Evolutionary conservation across 2,113 vertebrate species (phyloP).

Genomic region (Hepsetus odoe): DNA sequence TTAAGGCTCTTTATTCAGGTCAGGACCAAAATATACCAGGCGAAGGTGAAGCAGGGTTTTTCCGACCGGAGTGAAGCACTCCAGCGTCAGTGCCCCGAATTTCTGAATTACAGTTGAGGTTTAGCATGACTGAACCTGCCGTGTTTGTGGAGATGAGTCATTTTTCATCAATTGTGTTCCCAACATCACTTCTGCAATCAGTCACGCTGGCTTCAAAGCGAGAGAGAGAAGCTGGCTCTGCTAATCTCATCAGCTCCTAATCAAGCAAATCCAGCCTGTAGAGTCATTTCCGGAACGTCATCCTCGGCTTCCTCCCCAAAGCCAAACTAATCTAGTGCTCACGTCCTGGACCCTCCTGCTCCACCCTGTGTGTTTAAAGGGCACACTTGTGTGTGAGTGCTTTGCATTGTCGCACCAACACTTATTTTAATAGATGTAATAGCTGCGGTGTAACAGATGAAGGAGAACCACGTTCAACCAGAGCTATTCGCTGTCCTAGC

Average conservation of each 20-base stretch:
- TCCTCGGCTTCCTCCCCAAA: slow-evolving; percentile 54
- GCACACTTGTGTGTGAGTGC: too few relatives aligned
- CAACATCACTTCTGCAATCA: slow-evolving; percentile 20
- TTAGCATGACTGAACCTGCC: too few relatives aligned
- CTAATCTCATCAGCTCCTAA: slow-evolving; percentile 65
- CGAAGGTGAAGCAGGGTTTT: not conserved
- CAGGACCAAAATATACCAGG: not conserved
- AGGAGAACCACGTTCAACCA: too few relatives aligned
- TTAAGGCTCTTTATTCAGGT: not conserved
- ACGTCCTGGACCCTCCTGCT: not conserved
- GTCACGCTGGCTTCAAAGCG: slow-evolving; percentile 37
- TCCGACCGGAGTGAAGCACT: not conserved
- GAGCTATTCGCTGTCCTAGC: too few relatives aligned
- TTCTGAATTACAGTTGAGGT: too few relatives aligned
- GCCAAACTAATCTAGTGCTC: slow-evolving; percentile 47
- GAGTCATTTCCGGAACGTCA: slow-evolving; percentile 63
- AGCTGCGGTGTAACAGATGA: too few relatives aligned
- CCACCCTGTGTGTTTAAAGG: not conserved
- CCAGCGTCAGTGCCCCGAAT: not conserved
- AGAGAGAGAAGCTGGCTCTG: not conserved
- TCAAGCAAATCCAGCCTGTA: slow-evolving; percentile 58
- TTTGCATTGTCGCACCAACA: too few relatives aligned
- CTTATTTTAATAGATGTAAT: too few relatives aligned
- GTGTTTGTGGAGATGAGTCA: too few relatives aligned
- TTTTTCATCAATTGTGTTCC: slow-evolving; percentile 8